phyloP scores from a whole-genome alignment of 2,888 invertebrate species.

The Lasius fuliginosus region DNA sequence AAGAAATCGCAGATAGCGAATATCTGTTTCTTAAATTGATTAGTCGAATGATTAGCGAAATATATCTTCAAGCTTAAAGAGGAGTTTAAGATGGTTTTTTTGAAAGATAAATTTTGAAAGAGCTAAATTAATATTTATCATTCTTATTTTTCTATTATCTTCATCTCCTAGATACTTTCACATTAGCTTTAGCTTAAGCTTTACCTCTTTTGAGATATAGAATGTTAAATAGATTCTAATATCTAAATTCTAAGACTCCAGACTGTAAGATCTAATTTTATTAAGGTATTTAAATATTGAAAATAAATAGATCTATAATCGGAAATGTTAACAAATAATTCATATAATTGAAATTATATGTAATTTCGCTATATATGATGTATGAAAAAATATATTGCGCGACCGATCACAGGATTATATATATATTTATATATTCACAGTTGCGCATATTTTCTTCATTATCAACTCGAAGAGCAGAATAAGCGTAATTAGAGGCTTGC shows the following conservation, averaged over 20 bases:
- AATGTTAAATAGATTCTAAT: not conserved
- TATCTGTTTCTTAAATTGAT: not conserved
- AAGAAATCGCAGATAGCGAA: not conserved
- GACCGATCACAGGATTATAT: not conserved
- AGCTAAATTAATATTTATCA: not conserved
- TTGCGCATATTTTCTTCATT: slow-evolving; percentile 28
- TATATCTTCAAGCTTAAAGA: not conserved
- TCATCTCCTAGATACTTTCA: not conserved
- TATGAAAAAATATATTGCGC: not conserved
- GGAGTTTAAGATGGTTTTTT: not conserved
- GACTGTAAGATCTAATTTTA: not conserved
- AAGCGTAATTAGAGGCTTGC: slow-evolving; percentile 44
- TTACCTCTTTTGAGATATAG: too few relatives aligned
- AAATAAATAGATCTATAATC: not conserved
- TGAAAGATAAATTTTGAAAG: not conserved
- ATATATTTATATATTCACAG: not conserved
- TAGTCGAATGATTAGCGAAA: not conserved
- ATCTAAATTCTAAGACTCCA: not conserved
- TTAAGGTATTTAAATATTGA: not conserved
- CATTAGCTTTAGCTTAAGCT: not conserved
- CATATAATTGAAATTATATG: not conserved
- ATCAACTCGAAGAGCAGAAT: slow-evolving; percentile 25
- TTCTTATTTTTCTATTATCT: not conserved
- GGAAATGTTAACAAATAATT: not conserved
- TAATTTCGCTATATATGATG: not conserved